Evolutionary conservation across 2,888 invertebrate species (phyloP), one percentile per base, ranked within the genome.

Genomic region (Invenusta paracnida): DNA sequence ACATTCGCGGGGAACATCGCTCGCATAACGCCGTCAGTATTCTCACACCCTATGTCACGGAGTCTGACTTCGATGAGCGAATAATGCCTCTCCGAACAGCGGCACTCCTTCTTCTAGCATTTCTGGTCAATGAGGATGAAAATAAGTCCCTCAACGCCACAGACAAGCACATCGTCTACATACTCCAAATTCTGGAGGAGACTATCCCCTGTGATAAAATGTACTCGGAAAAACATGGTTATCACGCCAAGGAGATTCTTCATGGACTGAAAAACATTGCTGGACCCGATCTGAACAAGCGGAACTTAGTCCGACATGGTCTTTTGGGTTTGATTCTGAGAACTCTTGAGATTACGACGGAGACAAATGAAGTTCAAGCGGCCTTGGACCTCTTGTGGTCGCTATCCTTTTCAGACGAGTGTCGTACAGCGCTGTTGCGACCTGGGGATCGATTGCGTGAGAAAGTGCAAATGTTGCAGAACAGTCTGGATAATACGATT

Each of bases 351-450:
- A 23, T 23, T 0, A 25, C 31, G n/a, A 29, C 27, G 27, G 29
- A 85, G 25, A 66, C n/a, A 2, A 85, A 67, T 17, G 83, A 66
- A 25, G 85, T 48, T 23, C 27, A 31, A 48, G 48, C 82, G 2
- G 82, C 30, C 28, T 30, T 85, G n/a, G 82, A 86, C 28, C 67
- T 86, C 1, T 79, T 86, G 5, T 86, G 86, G 86, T 86, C 84
- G 1, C 73, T 86, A 1, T 29, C 29, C 67, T 86, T 85, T 67
- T 31, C 67, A 5, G 30, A 86, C 17, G 30, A 85, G n/a, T 85
- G 83, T 67, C 29, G 48, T 5, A 27, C 31, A 23, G 83, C 25
- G 13, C 27, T 83, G n/a, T 27, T 31, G 5, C 5, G 23, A 23
- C 31, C 30, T 1, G 83, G 83, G 27, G 30, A 48, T 83, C 31